phyloP scores from a whole-genome alignment of 1,140 invertebrate species.

The Helicorthomorpha holstii region DNA sequence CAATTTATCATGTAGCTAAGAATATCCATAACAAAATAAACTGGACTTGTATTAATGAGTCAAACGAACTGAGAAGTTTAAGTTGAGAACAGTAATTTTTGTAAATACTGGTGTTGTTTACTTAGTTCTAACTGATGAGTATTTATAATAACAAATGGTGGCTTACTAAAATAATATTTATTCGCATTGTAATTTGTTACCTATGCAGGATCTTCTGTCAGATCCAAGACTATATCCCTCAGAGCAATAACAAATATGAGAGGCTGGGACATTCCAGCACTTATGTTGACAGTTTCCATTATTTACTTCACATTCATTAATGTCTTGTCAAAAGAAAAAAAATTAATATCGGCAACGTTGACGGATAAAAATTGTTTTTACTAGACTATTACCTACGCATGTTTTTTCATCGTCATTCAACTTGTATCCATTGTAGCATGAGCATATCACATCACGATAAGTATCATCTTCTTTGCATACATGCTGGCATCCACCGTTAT shows the following conservation, averaged over 20 bases:
- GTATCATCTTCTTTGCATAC: background rate
- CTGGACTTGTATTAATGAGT: no score
- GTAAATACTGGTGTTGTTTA: no score
- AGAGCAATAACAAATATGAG: conserved; percentile 44
- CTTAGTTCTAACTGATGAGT: no score
- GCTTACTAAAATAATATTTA: no score
- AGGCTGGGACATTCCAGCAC: conserved; percentile 27
- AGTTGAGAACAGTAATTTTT: no score
- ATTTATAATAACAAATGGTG: no score
- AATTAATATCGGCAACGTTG: background rate
- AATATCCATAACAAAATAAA: no score
- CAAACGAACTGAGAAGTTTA: no score
- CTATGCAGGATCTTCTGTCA: conserved; percentile 29
- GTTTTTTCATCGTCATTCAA: background rate
- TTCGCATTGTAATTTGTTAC: no score
- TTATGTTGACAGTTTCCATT: conserved; percentile 25
- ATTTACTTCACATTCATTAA: conserved; percentile 35
- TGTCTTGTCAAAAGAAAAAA: conserved; percentile 20
- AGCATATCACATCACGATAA: background rate
- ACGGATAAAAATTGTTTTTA: background rate
- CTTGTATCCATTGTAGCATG: background rate
- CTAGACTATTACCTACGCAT: background rate
- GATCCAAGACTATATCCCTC: conserved; percentile 28
- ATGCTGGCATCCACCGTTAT: background rate
- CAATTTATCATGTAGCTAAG: no score